Evolutionary conservation across 1,140 invertebrate genomes (phyloP).

Genomic region (Brachionus manjavacas): DNA sequence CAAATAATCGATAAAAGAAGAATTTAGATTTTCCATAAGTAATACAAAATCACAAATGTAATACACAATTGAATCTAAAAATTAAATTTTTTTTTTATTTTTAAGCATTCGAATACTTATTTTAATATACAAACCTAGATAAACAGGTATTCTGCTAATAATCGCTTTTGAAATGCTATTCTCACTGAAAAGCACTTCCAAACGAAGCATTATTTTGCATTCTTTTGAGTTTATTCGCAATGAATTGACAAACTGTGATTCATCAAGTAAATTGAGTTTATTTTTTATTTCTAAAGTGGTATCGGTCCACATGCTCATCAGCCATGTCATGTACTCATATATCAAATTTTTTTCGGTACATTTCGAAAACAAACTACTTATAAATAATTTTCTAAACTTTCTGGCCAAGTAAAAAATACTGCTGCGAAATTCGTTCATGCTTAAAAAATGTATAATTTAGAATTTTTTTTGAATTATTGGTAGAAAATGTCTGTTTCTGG

Average conservation of each 20-base stretch:
- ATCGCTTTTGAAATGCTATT: not conserved
- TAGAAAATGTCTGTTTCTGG: too few species aligned
- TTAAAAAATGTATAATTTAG: not conserved
- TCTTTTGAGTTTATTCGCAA: not conserved
- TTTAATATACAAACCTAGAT: not conserved
- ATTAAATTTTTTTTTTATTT: too few species aligned
- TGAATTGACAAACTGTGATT: not conserved
- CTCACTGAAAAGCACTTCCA: not conserved
- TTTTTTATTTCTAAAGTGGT: not conserved
- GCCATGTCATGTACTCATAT: not conserved
- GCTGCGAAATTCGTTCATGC: slow-evolving; percentile 8
- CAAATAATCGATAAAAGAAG: not conserved
- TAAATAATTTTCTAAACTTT: not conserved
- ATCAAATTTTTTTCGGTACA: not conserved
- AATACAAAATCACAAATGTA: not conserved
- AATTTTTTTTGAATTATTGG: not conserved
- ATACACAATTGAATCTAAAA: slow-evolving; percentile 19
- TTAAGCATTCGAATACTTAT: not conserved
- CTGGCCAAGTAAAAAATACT: not conserved
- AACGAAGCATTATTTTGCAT: not conserved
- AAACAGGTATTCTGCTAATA: not conserved
- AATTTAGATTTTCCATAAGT: slow-evolving; percentile 8
- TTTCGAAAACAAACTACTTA: not conserved
- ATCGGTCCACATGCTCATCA: not conserved
- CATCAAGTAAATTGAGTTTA: not conserved